phyloP scores from a whole-genome alignment of 2,888 invertebrate genomes.

The Megamerina dolium region DNA sequence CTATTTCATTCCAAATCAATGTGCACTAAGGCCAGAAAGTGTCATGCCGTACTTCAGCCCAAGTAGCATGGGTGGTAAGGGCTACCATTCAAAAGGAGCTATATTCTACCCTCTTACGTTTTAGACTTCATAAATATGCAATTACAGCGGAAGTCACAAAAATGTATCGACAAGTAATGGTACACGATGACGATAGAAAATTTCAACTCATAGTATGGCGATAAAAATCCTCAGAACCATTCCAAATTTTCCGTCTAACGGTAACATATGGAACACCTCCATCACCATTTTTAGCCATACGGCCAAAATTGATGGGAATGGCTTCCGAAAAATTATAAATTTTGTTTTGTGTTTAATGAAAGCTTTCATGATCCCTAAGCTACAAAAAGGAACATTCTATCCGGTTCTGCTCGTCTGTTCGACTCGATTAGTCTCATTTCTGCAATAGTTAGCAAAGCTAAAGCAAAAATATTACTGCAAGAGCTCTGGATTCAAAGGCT shows the following conservation, averaged over 20 bases:
- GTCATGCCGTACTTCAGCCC: constrained; percentile 4
- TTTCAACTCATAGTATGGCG: neutral
- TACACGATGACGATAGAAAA: neutral
- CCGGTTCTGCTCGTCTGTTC: neutral
- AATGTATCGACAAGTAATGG: neutral
- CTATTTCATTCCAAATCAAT: constrained; percentile 12
- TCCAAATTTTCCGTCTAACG: neutral
- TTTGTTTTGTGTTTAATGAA: too few species aligned
- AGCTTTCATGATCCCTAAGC: neutral
- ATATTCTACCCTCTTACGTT: neutral
- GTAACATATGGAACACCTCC: constrained; percentile 1
- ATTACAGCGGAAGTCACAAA: neutral
- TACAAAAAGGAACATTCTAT: neutral
- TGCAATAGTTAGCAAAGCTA: neutral
- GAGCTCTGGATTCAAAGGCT: neutral
- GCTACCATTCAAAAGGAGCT: too few species aligned
- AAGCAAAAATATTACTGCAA: neutral
- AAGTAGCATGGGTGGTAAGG: neutral
- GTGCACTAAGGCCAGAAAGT: neutral
- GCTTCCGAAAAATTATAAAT: neutral
- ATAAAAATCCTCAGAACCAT: neutral
- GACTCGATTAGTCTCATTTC: neutral
- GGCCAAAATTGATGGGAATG: neutral
- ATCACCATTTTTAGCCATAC: constrained; percentile 4
- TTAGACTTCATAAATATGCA: neutral